phyloP scores from a whole-genome alignment of 2,888 invertebrate genomes.

The Caradrina clavipalpis region DNA sequence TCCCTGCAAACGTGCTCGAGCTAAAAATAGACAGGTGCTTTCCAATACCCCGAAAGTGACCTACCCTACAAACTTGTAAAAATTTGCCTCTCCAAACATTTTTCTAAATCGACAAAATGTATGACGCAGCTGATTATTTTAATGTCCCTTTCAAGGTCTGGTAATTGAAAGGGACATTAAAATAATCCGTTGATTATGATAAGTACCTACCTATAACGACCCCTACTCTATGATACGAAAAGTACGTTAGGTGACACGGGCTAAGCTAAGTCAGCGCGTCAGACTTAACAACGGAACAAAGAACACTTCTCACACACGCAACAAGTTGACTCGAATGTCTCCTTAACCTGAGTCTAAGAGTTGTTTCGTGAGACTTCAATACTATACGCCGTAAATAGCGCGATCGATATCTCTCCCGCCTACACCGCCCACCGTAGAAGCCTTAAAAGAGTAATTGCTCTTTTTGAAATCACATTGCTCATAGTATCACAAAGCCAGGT shows the following conservation, averaged over 20 bases:
- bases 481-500: neutral
- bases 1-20: neutral
- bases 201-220: no score
- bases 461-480: neutral
- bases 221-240: no score
- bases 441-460: neutral
- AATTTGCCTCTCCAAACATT: no score
- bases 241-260: no score
- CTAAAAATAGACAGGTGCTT: constrained; percentile 2
- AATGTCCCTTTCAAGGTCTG: no score
- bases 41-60: neutral
- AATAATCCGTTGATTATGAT: no score
- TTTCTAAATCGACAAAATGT: no score
- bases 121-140: no score
- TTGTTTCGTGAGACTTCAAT: constrained; percentile 11
- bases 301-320: neutral
- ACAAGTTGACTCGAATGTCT: constrained; percentile 7
- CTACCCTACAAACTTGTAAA: no score
- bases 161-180: no score
- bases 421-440: neutral
- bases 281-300: neutral
- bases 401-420: constrained; percentile 22
- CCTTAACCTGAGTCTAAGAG: neutral
- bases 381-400: neutral
- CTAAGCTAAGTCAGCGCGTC: no score